Conservation (phyloP, 2,113 vertebrate species). For the Noturus placidus region DNA sequence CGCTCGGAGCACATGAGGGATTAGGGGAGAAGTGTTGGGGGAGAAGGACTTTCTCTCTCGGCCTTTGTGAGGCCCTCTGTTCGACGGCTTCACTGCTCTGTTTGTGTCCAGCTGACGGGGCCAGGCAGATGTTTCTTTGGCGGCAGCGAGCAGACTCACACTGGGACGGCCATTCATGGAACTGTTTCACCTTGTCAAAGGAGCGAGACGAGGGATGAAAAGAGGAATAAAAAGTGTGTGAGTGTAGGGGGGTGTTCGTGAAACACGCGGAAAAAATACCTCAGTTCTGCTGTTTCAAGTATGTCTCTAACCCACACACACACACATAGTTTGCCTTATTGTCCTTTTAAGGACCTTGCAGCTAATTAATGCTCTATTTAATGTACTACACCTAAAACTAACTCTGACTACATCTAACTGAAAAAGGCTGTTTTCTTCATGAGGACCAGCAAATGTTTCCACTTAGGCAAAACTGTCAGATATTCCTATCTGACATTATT, state of each 20-base stretch:
- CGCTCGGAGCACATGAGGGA: slow-evolving; percentile 53
- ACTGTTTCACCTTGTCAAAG: slow-evolving; percentile 60
- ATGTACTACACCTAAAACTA: neutral
- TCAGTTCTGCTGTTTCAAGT: slow-evolving; percentile 1
- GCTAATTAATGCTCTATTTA: neutral
- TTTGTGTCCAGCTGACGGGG: slow-evolving; percentile 59
- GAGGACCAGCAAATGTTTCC: neutral
- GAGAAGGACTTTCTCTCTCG: slow-evolving; percentile 48
- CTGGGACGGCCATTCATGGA: slow-evolving; percentile 55
- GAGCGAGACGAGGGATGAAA: slow-evolving; percentile 33
- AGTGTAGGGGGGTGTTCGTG: neutral
- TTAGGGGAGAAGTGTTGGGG: slow-evolving; percentile 52
- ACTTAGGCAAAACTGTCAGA: neutral
- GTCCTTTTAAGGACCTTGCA: neutral
- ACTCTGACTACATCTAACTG: no score
- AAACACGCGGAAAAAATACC: slow-evolving; percentile 25
- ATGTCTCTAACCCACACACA: neutral
- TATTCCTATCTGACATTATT: neutral
- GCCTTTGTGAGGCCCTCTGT: slow-evolving; percentile 59
- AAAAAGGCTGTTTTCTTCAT: neutral
- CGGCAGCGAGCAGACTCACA: slow-evolving; percentile 48
- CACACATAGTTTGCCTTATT: neutral
- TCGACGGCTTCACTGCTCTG: slow-evolving; percentile 50
- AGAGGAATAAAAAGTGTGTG: slow-evolving; percentile 33
- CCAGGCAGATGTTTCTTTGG: slow-evolving; percentile 66